Evolutionary conservation across 2,113 vertebrate species (phyloP).

Genomic region (Suncus etruscus): DNA sequence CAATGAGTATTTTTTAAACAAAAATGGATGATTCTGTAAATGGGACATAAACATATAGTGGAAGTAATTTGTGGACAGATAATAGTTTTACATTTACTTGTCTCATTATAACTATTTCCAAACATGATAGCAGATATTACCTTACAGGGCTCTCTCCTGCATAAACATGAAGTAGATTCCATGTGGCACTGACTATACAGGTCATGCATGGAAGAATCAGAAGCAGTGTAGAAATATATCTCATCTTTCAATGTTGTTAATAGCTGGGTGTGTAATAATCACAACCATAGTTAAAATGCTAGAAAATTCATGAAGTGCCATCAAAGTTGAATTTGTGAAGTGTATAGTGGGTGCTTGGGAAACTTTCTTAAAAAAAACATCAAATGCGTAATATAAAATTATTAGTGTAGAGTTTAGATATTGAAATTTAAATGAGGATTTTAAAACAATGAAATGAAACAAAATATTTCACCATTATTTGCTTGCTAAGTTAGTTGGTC

Average conservation of each 20-base stretch:
- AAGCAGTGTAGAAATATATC: constrained; percentile 59
- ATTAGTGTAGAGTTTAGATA: neutral
- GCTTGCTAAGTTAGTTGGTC: constrained; percentile 18
- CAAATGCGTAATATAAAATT: constrained; percentile 58
- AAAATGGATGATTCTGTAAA: neutral
- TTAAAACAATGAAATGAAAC: neutral
- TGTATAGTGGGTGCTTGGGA: constrained; percentile 34
- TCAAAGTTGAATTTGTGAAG: constrained; percentile 43
- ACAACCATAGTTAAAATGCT: too few species aligned
- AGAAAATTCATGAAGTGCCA: neutral
- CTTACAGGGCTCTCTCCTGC: constrained; percentile 69
- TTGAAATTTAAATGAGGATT: constrained; percentile 36
- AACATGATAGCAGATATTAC: neutral
- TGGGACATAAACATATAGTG: neutral
- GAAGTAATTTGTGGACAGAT: constrained; percentile 1
- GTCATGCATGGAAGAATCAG: constrained; percentile 53
- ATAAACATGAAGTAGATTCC: constrained; percentile 75
- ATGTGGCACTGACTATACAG: constrained; percentile 70
- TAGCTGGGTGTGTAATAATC: too few species aligned
- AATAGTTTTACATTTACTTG: constrained; percentile 31
- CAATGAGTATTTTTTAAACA: constrained; percentile 17
- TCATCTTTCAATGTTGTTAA: constrained; percentile 67
- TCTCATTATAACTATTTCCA: constrained; percentile 18
- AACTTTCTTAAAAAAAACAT: constrained; percentile 15
- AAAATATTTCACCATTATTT: constrained; percentile 28